Evolutionary conservation across 2,113 vertebrate genomes (phyloP).

Genomic region (Hippocampus zosterae): DNA sequence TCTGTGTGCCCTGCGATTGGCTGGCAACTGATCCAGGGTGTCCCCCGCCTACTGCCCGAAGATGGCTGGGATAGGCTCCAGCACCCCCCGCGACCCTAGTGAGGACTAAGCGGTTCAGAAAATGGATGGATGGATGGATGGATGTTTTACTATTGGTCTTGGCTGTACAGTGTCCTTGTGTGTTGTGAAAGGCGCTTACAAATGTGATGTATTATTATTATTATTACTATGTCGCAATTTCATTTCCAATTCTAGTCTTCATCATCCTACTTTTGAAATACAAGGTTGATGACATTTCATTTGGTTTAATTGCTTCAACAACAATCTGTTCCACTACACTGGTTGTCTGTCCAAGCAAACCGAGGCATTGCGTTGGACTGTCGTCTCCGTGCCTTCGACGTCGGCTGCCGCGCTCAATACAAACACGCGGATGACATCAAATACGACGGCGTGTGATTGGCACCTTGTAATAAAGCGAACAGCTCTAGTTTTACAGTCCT

Average conservation of each 20-base stretch:
- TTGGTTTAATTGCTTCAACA: not conserved
- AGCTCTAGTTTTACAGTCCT: slow-evolving; percentile 4
- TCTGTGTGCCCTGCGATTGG: too few relatives aligned
- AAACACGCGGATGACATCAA: not conserved
- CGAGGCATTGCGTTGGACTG: slow-evolving; percentile 11
- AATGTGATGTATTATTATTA: too few relatives aligned
- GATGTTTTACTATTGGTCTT: too few relatives aligned
- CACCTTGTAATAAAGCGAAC: not conserved
- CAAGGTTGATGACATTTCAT: not conserved
- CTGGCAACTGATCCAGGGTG: too few relatives aligned
- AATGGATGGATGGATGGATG: too few relatives aligned
- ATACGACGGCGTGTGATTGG: not conserved
- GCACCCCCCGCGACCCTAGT: too few relatives aligned
- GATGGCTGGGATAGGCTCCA: too few relatives aligned
- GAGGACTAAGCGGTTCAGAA: too few relatives aligned
- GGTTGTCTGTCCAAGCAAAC: not conserved
- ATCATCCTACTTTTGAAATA: not conserved
- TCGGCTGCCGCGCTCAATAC: not conserved
- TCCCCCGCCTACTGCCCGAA: too few relatives aligned
- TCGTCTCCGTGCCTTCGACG: slow-evolving; percentile 1
- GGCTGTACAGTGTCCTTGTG: too few relatives aligned
- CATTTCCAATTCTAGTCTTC: not conserved
- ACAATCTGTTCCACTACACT: not conserved
- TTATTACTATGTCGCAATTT: not conserved
- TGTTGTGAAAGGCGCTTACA: too few relatives aligned